Percentiles rank a stretch among this genome's conserved stretches.
Conservation (phyloP, 2,797 vertebrate species). For the Trematomus bernacchii region DNA sequence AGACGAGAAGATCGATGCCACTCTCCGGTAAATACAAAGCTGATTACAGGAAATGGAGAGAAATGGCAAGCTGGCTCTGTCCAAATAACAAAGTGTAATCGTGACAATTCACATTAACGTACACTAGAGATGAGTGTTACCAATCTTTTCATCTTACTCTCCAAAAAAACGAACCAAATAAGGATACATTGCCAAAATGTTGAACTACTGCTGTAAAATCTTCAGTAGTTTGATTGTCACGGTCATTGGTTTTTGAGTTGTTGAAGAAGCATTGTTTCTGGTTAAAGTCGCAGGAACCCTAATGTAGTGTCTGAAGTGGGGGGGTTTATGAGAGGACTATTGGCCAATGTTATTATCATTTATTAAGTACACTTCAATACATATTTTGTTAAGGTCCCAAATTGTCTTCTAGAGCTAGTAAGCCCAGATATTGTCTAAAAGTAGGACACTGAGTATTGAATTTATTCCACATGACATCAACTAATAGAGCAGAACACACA, state of each 20-base stretch:
- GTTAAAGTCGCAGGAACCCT: background rate
- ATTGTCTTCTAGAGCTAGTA: slow-evolving; percentile 1
- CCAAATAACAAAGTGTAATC: background rate
- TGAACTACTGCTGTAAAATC: no score
- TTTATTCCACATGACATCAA: slow-evolving; percentile 61
- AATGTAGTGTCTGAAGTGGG: background rate
- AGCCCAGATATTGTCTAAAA: slow-evolving; percentile 43
- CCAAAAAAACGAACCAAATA: background rate
- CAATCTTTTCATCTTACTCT: background rate
- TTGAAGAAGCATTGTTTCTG: background rate
- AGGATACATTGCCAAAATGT: background rate
- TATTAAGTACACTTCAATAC: background rate
- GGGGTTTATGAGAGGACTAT: no score
- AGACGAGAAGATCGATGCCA: background rate
- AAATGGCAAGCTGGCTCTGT: background rate
- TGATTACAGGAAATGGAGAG: background rate
- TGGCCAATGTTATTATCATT: background rate
- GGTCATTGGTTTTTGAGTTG: background rate
- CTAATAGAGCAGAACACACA: slow-evolving; percentile 45
- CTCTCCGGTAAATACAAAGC: background rate
- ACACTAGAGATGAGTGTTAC: background rate
- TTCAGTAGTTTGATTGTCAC: no score
- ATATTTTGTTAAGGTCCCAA: background rate
- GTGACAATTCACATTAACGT: no score
- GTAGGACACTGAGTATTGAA: slow-evolving; percentile 47